A percentile compares a stretch with the other conserved stretches of the same genome.
Conservation (phyloP, 2,888 invertebrate species). For the Apeira syringaria region DNA sequence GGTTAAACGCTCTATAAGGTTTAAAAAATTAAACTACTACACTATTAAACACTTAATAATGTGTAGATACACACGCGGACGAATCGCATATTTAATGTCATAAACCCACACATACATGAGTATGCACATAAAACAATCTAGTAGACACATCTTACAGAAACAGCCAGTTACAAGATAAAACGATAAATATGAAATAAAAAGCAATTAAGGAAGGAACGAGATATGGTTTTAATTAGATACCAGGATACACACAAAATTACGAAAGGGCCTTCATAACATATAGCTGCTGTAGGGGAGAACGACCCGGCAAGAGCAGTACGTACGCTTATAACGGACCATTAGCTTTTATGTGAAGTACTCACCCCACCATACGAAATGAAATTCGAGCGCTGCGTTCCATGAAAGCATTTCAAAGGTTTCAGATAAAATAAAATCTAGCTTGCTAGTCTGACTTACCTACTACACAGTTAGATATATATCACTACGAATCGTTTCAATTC, state of each 20-base stretch:
- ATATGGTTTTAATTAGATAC: conserved; percentile 20
- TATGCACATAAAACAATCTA: too few relatives aligned
- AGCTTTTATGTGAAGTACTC: conserved; percentile 44
- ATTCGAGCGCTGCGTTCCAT: conserved; percentile 16
- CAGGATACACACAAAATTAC: conserved; percentile 16
- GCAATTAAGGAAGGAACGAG: conserved; percentile 9
- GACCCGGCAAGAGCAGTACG: conserved; percentile 39
- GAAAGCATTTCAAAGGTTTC: conserved; percentile 13
- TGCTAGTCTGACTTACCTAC: not conserved
- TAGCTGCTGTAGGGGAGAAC: conserved; percentile 15
- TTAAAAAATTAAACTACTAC: too few relatives aligned
- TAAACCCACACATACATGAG: too few relatives aligned
- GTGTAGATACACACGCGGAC: too few relatives aligned
- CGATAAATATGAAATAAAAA: conserved; percentile 9
- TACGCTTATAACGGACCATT: conserved; percentile 56
- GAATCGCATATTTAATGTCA: too few relatives aligned
- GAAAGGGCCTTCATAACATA: conserved; percentile 12
- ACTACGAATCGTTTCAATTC: conserved; percentile 11
- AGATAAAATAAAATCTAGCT: conserved; percentile 11
- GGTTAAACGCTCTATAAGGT: too few relatives aligned
- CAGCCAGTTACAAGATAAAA: not conserved
- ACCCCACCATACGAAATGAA: conserved; percentile 34
- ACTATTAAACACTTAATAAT: too few relatives aligned
- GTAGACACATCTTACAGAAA: not conserved
- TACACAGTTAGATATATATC: not conserved